Evolutionary conservation across 2,888 invertebrate species (phyloP).

Genomic region (Drosophila nigritarsus): DNA sequence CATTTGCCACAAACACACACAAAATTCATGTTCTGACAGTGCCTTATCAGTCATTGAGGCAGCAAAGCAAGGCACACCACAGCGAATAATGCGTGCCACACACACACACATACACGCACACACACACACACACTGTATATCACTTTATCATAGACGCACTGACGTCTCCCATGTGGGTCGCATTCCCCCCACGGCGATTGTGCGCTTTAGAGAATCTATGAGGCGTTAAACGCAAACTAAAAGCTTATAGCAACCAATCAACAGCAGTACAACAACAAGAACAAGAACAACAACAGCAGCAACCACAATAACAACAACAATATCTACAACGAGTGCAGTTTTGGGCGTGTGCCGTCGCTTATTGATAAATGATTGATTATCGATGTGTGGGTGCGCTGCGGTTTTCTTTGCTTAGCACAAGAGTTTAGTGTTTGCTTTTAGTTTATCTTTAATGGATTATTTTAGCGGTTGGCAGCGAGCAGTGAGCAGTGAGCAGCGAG

Average conservation of each 20-base stretch:
- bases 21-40: constrained; percentile 44
- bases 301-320: constrained; percentile 3
- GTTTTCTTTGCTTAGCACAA: constrained; percentile 69
- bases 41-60: constrained; percentile 51
- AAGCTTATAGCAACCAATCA: constrained; percentile 67
- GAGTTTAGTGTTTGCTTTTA: constrained; percentile 78
- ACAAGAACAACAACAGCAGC: constrained; percentile 32
- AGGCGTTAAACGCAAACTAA: constrained; percentile 80
- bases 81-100: constrained; percentile 62
- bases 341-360: constrained; percentile 71
- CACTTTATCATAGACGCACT: constrained; percentile 64
- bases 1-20: constrained; percentile 29
- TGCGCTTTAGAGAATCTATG: constrained; percentile 71
- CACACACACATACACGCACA: constrained; percentile 26
- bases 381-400: constrained; percentile 70
- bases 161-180: constrained; percentile 55
- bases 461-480: constrained; percentile 69
- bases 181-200: constrained; percentile 28
- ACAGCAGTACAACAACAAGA: constrained; percentile 32
- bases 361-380: constrained; percentile 80
- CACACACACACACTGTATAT: constrained; percentile 20
- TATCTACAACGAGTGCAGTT: constrained; percentile 47
- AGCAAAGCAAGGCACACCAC: constrained; percentile 51
- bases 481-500: constrained; percentile 16
- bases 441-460: constrained; percentile 79